These are phyloP conservation scores for Saccostrea cuccullata DNA, from an alignment of 1,140 invertebrate species.

Conservation along the genomic window DNA sequence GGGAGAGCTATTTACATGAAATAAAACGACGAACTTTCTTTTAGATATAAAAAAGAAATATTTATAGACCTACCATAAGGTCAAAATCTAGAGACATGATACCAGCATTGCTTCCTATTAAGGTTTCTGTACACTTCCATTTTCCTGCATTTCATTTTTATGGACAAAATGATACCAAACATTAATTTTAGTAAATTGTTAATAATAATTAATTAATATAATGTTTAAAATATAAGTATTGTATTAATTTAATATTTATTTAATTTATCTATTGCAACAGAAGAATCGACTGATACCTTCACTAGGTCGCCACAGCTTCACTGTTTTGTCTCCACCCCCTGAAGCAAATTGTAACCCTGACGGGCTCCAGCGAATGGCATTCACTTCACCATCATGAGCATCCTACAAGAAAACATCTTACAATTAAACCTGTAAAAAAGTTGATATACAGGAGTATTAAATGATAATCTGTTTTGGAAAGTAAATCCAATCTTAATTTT, in stretches of 20 bases:
- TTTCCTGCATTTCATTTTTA: conserved; percentile 79
- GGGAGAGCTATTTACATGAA: too few relatives aligned
- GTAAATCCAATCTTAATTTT: too few relatives aligned
- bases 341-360: conserved; percentile 90
- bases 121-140: conserved; percentile 85
- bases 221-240: too few relatives aligned
- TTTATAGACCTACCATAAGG: conserved; percentile 81
- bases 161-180: too few relatives aligned
- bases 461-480: too few relatives aligned
- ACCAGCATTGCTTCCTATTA: conserved; percentile 94
- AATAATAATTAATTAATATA: too few relatives aligned
- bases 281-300: conserved; percentile 83
- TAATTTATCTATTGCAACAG: too few relatives aligned
- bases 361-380: conserved; percentile 94
- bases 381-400: conserved; percentile 97
- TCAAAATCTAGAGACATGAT: conserved; percentile 98
- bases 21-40: too few relatives aligned
- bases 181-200: too few relatives aligned
- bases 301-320: conserved; percentile 96
- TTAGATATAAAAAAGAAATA: not conserved
- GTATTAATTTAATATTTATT: too few relatives aligned
- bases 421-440: not conserved
- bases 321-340: conserved; percentile 93
- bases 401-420: conserved; percentile 78
- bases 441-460: too few relatives aligned